Conservation (phyloP, 2,888 invertebrate species). For the Himalopsyche japonica region DNA sequence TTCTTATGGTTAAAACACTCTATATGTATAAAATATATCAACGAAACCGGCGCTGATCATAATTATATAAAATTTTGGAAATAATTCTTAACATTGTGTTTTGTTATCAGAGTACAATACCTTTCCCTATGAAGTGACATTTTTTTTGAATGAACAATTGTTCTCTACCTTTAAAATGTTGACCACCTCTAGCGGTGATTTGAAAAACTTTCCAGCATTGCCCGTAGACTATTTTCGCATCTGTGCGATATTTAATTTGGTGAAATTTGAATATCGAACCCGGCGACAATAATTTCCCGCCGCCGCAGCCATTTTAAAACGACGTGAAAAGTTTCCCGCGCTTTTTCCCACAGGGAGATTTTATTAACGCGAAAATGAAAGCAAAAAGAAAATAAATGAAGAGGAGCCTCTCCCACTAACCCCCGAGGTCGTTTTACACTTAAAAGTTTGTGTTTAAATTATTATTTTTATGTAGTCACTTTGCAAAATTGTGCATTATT, state of each 20-base stretch:
- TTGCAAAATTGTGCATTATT: conserved; percentile 35
- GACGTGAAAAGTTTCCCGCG: not conserved
- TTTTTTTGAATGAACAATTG: no score
- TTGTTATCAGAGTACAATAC: no score
- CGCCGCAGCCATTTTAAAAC: not conserved
- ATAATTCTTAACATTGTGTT: no score
- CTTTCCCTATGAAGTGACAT: no score
- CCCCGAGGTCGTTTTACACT: conserved; percentile 32
- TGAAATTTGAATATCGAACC: not conserved
- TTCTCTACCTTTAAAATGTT: no score
- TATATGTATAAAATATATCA: no score
- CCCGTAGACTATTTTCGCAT: not conserved
- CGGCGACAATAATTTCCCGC: not conserved
- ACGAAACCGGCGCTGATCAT: no score
- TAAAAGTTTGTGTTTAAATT: conserved; percentile 36
- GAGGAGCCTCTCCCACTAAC: not conserved
- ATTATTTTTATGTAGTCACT: conserved; percentile 35
- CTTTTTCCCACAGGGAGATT: not conserved
- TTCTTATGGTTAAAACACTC: no score
- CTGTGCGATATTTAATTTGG: not conserved
- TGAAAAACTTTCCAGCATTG: not conserved
- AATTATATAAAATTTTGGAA: no score
- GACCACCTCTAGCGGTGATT: no score
- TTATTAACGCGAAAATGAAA: not conserved
- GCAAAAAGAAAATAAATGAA: not conserved